A percentile compares a stretch with the other conserved stretches of the same genome.
Evolutionary conservation across 2,113 vertebrate genomes (phyloP).

Genomic region (Scophthalmus maximus): DNA sequence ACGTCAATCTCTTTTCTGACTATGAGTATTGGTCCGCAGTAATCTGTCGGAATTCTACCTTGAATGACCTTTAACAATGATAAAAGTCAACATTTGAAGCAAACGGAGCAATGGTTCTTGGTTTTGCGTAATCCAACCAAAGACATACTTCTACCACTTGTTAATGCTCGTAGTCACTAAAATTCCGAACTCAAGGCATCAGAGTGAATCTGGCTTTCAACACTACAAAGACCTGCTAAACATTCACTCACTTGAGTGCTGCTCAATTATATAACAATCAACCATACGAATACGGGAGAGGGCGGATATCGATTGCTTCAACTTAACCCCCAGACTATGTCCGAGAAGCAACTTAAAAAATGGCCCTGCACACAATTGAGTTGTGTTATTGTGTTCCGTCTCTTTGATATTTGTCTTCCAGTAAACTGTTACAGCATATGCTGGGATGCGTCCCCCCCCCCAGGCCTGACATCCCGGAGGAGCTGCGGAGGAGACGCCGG

Average conservation of each 20-base stretch:
- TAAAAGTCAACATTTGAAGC: neutral
- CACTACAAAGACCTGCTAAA: slow-evolving; percentile 21
- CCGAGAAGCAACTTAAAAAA: slow-evolving; percentile 26
- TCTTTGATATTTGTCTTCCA: slow-evolving; percentile 34
- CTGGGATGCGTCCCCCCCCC: slow-evolving; percentile 28
- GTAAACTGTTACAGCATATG: neutral
- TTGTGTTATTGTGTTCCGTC: slow-evolving; percentile 38
- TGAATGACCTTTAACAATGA: slow-evolving; percentile 21
- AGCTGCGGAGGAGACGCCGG: no score
- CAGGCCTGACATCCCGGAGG: no score
- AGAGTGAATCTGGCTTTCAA: slow-evolving; percentile 28
- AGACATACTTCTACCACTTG: slow-evolving; percentile 21
- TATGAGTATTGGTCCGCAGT: neutral
- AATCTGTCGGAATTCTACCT: slow-evolving; percentile 7
- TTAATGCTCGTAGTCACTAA: neutral
- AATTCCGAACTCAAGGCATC: neutral
- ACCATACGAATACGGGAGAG: neutral
- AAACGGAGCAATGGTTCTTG: no score
- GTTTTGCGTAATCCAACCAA: slow-evolving; percentile 17
- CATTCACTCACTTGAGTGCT: slow-evolving; percentile 30
- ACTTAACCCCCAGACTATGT: slow-evolving; percentile 47
- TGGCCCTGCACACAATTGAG: slow-evolving; percentile 19
- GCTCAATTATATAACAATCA: slow-evolving; percentile 41
- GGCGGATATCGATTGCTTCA: slow-evolving; percentile 49
- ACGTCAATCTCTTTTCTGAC: neutral